These are phyloP conservation scores for Cyaniris semiargus DNA, from an alignment of 2,888 invertebrate species.

Conservation along the genomic window DNA sequence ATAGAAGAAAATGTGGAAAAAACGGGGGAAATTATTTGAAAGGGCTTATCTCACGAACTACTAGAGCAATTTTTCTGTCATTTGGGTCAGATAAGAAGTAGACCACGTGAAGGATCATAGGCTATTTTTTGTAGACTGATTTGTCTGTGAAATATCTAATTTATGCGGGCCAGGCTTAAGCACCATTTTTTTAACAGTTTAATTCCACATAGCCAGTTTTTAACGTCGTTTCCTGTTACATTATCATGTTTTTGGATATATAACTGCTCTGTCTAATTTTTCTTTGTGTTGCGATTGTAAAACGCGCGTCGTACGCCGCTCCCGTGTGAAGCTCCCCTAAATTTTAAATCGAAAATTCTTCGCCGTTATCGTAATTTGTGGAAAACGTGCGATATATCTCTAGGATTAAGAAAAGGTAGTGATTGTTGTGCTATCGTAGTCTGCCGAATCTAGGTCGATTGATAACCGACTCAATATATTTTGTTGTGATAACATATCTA, in stretches of 20 bases:
- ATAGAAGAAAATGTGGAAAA: too few relatives aligned
- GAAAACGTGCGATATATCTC: slow-evolving; percentile 21
- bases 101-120: too few relatives aligned
- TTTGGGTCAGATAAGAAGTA: too few relatives aligned
- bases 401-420: slow-evolving; percentile 71
- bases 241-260: neutral
- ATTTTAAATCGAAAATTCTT: neutral
- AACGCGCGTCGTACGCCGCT: neutral
- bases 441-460: slow-evolving; percentile 73
- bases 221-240: neutral
- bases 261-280: neutral
- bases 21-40: too few relatives aligned
- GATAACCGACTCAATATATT: slow-evolving; percentile 66
- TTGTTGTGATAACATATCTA: slow-evolving; percentile 57
- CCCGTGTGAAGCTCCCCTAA: neutral
- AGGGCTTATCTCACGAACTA: too few relatives aligned
- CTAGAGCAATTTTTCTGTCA: too few relatives aligned
- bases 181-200: neutral
- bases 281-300: neutral
- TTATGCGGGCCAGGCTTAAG: too few relatives aligned
- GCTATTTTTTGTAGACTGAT: too few relatives aligned
- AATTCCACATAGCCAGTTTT: neutral
- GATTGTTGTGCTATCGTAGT: slow-evolving; percentile 68
- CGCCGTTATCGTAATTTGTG: slow-evolving; percentile 38
- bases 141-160: too few relatives aligned